Base-by-base conservation (phyloP, 2,797 vertebrate genomes). In the Triplophysa yarkandensis region DNA sequence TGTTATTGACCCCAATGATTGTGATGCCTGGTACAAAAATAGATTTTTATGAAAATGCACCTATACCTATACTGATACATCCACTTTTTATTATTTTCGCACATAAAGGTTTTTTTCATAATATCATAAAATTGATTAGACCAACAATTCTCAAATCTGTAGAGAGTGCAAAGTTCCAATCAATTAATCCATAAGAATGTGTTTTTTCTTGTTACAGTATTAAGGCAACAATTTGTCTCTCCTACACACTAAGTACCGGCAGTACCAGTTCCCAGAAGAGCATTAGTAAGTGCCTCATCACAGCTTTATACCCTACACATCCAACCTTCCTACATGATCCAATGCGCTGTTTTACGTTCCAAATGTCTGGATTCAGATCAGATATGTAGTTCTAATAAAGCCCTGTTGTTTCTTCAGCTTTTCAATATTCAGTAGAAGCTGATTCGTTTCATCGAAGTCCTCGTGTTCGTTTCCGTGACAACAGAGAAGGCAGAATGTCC, bases 161-260 rank as follows among this genome's bases (percentile, higher is more conserved):
- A 41, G n/a, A n/a, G n/a, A n/a, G n/a, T n/a, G n/a, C n/a, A 46
- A 46, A 46, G 4, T 7, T 48, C 19, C 46, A 21, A 0, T 9
- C n/a, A 3, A 1, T 19, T 1, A 17, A 46, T 16, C n/a, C 9
- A 25, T 52, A 8, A 41, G 27, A 28, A 30, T 27, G 64, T 58
- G 21, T 75, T 52, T 74, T 28, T 77, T 74, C 55, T 41, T 77
- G 25, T 62, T 77, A 13, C 85, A 97, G 96, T 68, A 89, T 98
- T 65, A 86, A 90, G 17, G 92, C 95, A 78, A 82, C 90, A 23
- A 65, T 96, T 78, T 98, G 96, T 88, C 95, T 97, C 85, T 92
- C 92, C 67, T 96, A 94, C 89, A 88, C 82, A 23, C 90, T 93
- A 83, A 95, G 92, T 17, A 92, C 91, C 0, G 94, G 93, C 60